Percentiles rank a stretch among this genome's conserved stretches.
Conservation (phyloP, 2,888 invertebrate species). For the Ormyrus pomaceus region DNA sequence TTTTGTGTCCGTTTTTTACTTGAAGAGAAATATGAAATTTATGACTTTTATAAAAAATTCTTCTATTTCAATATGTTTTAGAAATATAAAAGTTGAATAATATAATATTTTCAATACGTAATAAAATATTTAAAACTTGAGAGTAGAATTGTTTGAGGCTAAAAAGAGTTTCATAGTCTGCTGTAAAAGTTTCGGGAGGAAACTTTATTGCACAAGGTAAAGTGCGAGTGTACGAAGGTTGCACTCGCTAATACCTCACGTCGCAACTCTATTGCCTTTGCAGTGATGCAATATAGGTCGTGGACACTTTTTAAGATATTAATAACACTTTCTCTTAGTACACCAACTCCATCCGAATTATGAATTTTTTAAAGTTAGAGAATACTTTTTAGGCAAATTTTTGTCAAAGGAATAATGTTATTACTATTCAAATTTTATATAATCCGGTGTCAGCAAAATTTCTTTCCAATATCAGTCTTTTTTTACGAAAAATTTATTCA, state of each 20-base stretch:
- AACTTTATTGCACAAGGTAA: conserved; percentile 43
- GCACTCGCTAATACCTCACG: conserved; percentile 18
- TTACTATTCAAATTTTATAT: too few species aligned
- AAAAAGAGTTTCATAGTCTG: conserved; percentile 4
- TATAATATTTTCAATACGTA: neutral
- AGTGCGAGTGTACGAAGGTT: conserved; percentile 27
- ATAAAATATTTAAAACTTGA: neutral
- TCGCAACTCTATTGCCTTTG: conserved; percentile 40
- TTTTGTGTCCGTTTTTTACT: too few species aligned
- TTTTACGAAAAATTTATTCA: too few species aligned
- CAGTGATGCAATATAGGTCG: conserved; percentile 46
- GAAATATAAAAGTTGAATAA: neutral
- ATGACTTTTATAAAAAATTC: too few species aligned
- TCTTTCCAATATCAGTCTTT: too few species aligned
- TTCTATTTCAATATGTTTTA: too few species aligned
- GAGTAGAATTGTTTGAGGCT: conserved; percentile 11
- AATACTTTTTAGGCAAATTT: too few species aligned
- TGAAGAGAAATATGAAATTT: too few species aligned
- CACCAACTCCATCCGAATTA: conserved; percentile 6
- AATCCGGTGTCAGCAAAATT: too few species aligned
- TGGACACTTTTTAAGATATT: conserved; percentile 39
- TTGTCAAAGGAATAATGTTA: too few species aligned
- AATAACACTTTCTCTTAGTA: conserved; percentile 42
- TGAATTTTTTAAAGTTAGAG: neutral
- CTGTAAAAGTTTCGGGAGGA: conserved; percentile 38